Evolutionary conservation across 2,113 vertebrate genomes (phyloP).

Genomic region (Deroptyus accipitrinus): DNA sequence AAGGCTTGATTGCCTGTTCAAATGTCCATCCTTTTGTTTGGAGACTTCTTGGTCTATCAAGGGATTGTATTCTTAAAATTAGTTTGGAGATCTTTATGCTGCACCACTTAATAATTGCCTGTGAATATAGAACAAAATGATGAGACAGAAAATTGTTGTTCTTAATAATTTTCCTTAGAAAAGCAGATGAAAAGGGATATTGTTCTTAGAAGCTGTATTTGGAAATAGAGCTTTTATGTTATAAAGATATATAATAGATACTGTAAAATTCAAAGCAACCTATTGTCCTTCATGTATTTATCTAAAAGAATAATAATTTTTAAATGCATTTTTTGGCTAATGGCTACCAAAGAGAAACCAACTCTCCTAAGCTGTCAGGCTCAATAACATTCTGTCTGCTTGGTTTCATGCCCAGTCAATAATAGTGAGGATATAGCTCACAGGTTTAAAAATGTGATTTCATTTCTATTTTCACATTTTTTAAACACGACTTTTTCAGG

Average conservation of each 20-base stretch:
- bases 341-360: neutral
- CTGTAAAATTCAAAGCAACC: neutral
- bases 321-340: neutral
- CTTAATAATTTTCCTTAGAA: neutral
- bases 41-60: neutral
- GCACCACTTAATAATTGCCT: neutral
- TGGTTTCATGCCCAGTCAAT: neutral
- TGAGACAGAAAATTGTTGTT: neutral
- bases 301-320: neutral
- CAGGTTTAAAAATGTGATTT: neutral
- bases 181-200: neutral
- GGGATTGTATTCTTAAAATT: neutral
- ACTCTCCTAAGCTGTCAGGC: neutral
- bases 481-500: neutral
- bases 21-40: neutral
- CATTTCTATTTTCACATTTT: neutral
- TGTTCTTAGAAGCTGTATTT: neutral
- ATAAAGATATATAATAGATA: neutral
- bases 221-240: neutral
- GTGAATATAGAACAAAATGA: neutral
- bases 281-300: neutral
- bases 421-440: neutral
- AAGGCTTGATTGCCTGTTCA: neutral
- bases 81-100: neutral
- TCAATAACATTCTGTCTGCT: neutral